phyloP scores from a whole-genome alignment of 2,888 invertebrate species.

The Epinotia bilunana region DNA sequence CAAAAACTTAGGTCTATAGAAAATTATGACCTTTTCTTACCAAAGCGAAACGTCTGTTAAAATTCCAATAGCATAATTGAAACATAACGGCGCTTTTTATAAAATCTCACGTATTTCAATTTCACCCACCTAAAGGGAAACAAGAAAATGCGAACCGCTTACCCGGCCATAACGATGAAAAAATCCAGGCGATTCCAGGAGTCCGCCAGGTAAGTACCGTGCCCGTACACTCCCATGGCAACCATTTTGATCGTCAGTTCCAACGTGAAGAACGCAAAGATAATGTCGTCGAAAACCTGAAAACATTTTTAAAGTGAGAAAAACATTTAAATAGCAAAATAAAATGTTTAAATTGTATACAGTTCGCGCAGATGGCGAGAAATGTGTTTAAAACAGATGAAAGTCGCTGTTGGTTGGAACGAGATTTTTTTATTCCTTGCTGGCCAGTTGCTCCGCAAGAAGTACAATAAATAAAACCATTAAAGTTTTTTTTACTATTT shows the following conservation, averaged over 20 bases:
- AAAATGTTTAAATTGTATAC: neutral
- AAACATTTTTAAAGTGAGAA: conserved; percentile 36
- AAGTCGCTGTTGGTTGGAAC: neutral
- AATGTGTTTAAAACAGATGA: conserved; percentile 19
- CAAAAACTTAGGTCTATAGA: neutral
- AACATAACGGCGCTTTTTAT: conserved; percentile 1
- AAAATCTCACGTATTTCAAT: neutral
- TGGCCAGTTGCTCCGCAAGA: neutral
- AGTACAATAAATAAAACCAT: no score
- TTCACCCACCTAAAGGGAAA: neutral
- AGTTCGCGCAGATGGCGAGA: neutral
- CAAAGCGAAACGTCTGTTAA: neutral
- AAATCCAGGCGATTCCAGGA: conserved; percentile 99
- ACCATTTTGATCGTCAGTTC: conserved; percentile 99
- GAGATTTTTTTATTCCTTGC: neutral
- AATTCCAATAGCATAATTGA: neutral
- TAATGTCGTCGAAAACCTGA: conserved; percentile 98
- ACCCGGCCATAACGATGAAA: conserved; percentile 99
- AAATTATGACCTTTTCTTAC: neutral
- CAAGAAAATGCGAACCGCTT: conserved; percentile 61
- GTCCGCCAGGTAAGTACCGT: conserved; percentile 97
- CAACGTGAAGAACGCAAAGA: conserved; percentile 98
- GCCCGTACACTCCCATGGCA: conserved; percentile 98
- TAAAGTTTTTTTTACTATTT: no score
- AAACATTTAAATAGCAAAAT: neutral